Base-by-base conservation (phyloP, 2,113 vertebrate genomes). In the Chlorodrepanis virens region DNA sequence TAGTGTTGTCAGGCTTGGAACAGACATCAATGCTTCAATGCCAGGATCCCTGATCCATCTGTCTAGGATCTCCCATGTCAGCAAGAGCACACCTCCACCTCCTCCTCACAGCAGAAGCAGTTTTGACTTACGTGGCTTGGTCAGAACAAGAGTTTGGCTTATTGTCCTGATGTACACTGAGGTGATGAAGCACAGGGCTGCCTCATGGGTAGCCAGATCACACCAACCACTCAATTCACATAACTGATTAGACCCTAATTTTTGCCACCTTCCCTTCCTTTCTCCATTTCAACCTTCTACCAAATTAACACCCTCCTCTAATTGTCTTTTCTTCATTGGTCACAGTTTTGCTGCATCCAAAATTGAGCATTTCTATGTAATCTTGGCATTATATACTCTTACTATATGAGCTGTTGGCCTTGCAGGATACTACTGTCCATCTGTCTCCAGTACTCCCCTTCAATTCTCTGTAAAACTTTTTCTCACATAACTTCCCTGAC, bases 171-270 rank as follows among this genome's bases (percentile, higher is more conserved):
- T 49, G 56, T 59, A 52, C 1, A 0, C 7, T 33, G 39, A 74
- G n/a, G 35, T 63, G 27, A 81, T 27, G 6, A 87, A 53, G 23
- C 45, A 69, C 8, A 54, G n/a, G 33, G 16, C 53, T 92, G 25
- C 40, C 42, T 27, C 0, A 0, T 20, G 5, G 14, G 28, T 64
- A 85, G 16, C 8, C 10, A 89, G 28, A 11, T n/a, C 35, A 57
- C 27, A 78, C 27, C 33, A 91, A 21, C 7, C n/a, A 33, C 47
- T 81, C 47, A 50, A 13, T 81, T 74, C 68, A 91, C 21, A 6
- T 45, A 57, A 53, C 9, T 11, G 1, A 53, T 77, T 40, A 91
- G 39, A 74, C 20, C 10, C 4, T 59, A 12, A 22, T 70, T 89
- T 81, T 84, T 91, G 54, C 31, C 20, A 69, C 33, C 39, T 59